A percentile compares a stretch with the other conserved stretches of the same genome.
phyloP scores from a whole-genome alignment of 2,888 invertebrate species.

The Orthosia gracilis region DNA sequence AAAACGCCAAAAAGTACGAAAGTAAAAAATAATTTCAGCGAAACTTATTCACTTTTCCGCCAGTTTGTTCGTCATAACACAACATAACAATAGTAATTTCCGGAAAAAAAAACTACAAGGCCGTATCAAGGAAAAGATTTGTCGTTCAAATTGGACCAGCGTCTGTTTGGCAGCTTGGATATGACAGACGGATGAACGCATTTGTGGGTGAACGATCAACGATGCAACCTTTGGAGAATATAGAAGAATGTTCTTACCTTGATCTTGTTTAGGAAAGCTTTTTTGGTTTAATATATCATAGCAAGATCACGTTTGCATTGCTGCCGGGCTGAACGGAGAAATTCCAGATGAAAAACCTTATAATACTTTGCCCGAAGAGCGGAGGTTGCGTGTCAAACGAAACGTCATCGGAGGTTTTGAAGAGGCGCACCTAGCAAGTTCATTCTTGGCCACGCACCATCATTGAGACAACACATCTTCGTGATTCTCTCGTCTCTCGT shows the following conservation, averaged over 20 bases:
- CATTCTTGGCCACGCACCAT: too few relatives aligned
- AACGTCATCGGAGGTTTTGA: too few relatives aligned
- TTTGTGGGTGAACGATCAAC: conserved; percentile 25
- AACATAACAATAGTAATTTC: conserved; percentile 31
- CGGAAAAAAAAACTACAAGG: conserved; percentile 17
- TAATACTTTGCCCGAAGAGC: too few relatives aligned
- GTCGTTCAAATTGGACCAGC: conserved; percentile 21
- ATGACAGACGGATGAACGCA: conserved; percentile 32
- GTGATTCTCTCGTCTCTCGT: too few relatives aligned
- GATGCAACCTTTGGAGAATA: conserved; percentile 29
- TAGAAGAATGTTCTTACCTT: neutral
- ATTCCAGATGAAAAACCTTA: too few relatives aligned
- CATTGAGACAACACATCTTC: too few relatives aligned
- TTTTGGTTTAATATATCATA: neutral
- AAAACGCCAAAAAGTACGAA: neutral
- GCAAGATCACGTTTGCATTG: too few relatives aligned
- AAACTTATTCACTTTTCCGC: conserved; percentile 35
- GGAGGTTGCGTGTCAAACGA: too few relatives aligned
- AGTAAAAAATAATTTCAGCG: conserved; percentile 18
- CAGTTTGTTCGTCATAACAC: conserved; percentile 31
- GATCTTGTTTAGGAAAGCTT: neutral
- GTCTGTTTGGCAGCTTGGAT: conserved; percentile 45
- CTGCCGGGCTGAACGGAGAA: too few relatives aligned
- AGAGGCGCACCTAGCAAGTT: too few relatives aligned
- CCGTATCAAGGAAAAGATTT: conserved; percentile 23